Conservation (phyloP, 2,888 invertebrate genomes). For the Acanthosepion pharaonis region DNA sequence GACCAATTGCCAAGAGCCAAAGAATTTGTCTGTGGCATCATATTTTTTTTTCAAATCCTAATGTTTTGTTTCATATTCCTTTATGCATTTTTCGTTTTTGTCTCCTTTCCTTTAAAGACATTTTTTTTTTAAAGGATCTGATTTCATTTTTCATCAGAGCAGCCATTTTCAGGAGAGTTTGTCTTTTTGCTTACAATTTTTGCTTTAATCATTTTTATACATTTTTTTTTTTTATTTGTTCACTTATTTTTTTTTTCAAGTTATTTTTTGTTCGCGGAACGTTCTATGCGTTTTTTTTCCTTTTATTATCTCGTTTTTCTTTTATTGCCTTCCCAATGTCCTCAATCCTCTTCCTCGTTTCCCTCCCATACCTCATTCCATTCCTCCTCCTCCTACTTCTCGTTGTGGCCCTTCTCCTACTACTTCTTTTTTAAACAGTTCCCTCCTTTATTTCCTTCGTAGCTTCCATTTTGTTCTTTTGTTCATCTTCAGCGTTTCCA, state of each 20-base stretch:
- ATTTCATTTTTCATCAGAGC: background rate
- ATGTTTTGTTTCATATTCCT: background rate
- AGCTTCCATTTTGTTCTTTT: background rate
- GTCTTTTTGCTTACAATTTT: background rate
- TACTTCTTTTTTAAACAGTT: background rate
- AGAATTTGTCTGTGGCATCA: background rate
- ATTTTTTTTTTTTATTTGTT: background rate
- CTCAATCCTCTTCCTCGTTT: too few species aligned
- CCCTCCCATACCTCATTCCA: too few species aligned
- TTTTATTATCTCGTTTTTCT: background rate
- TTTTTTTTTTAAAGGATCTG: background rate
- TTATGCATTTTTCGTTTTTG: background rate
- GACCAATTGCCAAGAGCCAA: conserved; percentile 4
- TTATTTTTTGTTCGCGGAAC: background rate
- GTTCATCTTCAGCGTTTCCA: background rate
- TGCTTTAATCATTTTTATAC: background rate
- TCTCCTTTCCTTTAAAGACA: background rate
- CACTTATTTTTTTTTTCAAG: background rate
- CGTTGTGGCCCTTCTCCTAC: background rate
- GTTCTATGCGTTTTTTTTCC: background rate
- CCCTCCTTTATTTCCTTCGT: background rate
- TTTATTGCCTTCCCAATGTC: background rate
- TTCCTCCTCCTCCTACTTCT: background rate
- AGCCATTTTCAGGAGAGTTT: background rate
- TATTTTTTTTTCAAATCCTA: too few species aligned